Conservation (phyloP, 2,888 invertebrate genomes). For the Drosophila mimetica region DNA sequence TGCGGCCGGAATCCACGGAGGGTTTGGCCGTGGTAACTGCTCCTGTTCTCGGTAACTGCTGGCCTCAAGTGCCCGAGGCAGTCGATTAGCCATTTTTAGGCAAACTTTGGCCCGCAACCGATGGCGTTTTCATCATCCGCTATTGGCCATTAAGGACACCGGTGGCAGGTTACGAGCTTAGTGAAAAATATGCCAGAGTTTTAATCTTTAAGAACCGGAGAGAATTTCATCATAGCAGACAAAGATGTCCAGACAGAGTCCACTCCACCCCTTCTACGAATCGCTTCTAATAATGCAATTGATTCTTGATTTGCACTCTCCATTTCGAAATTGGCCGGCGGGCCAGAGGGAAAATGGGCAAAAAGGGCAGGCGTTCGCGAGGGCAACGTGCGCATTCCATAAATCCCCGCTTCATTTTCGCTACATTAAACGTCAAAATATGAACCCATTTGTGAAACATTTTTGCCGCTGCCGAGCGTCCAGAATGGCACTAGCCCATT, state of each 20-base stretch:
- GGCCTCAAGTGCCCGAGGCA: conserved; percentile 69
- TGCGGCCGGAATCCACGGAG: conserved; percentile 23
- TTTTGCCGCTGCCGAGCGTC: conserved; percentile 52
- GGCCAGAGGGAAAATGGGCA: background rate
- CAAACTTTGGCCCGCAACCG: conserved; percentile 33
- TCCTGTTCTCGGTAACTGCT: conserved; percentile 55
- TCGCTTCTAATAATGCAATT: conserved; percentile 74
- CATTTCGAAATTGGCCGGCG: conserved; percentile 39
- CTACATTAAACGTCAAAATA: conserved; percentile 84
- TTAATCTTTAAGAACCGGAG: conserved; percentile 8
- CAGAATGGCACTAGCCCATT: conserved; percentile 50
- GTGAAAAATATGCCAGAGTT: conserved; percentile 20
- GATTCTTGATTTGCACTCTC: conserved; percentile 74
- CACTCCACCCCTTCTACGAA: conserved; percentile 50
- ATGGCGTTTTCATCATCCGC: conserved; percentile 70
- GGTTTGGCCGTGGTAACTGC: conserved; percentile 9
- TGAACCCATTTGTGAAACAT: conserved; percentile 83
- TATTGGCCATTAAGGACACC: conserved; percentile 60
- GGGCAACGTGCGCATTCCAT: conserved; percentile 75
- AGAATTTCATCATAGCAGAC: conserved; percentile 32
- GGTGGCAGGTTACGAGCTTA: conserved; percentile 53
- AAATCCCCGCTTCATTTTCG: conserved; percentile 83
- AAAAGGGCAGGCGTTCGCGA: conserved; percentile 24
- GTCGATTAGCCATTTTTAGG: conserved; percentile 76
- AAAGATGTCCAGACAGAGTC: conserved; percentile 27